phyloP scores from a whole-genome alignment of 2,888 invertebrate genomes.

The Aphodius granarius region DNA sequence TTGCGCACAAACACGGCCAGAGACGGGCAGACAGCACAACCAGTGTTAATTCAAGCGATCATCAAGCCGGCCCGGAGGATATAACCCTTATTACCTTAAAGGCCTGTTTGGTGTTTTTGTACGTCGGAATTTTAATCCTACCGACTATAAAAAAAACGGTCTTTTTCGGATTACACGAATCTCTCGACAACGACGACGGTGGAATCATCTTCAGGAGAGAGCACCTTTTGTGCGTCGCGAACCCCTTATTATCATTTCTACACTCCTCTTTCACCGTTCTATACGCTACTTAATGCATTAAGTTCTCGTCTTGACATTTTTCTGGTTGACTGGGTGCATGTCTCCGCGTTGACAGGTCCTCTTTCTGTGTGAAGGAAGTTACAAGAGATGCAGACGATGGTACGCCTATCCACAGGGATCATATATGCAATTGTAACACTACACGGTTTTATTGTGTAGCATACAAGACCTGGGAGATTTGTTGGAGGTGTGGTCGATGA shows the following conservation, averaged over 20 bases:
- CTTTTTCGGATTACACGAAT: conserved; percentile 12
- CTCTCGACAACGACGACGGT: background rate
- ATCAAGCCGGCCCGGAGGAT: conserved; percentile 1
- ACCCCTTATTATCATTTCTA: conserved; percentile 9
- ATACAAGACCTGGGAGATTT: background rate
- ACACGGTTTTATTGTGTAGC: conserved; percentile 12
- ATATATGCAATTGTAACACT: conserved; percentile 7
- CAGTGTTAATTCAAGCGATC: conserved; percentile 13
- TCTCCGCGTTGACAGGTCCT: conserved; percentile 6
- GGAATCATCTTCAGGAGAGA: background rate
- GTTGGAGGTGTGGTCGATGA: background rate
- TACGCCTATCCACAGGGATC: conserved; percentile 1
- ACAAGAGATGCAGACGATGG: background rate
- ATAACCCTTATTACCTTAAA: conserved; percentile 9
- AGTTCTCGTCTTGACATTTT: conserved; percentile 46
- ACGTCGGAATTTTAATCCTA: conserved; percentile 8
- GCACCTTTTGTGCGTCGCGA: conserved; percentile 8
- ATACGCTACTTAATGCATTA: conserved; percentile 27
- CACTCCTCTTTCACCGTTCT: background rate
- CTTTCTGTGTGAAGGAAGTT: background rate
- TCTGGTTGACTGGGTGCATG: conserved; percentile 29
- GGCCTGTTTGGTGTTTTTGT: conserved; percentile 5
- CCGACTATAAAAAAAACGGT: conserved; percentile 3
- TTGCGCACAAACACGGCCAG: conserved; percentile 2
- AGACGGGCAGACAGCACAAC: conserved; percentile 9